Evolutionary conservation across 2,797 vertebrate genomes (phyloP).

Genomic region (Melanogrammus aeglefinus): DNA sequence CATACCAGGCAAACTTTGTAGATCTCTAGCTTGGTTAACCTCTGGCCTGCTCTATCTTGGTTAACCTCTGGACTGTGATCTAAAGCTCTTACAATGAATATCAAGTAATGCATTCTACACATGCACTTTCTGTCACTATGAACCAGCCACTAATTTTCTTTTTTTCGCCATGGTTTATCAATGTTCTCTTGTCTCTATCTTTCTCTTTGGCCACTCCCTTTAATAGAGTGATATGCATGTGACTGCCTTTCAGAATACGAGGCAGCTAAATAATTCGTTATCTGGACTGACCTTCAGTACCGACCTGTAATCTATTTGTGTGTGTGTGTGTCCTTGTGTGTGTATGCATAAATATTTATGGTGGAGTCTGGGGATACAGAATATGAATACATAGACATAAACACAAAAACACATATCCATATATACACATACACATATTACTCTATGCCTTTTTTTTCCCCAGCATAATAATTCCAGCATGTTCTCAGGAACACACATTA

Average conservation of each 20-base stretch:
- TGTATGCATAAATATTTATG: constrained; percentile 54
- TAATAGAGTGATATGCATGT: not conserved
- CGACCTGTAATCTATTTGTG: too few species aligned
- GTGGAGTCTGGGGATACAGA: constrained; percentile 30
- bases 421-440: constrained; percentile 12
- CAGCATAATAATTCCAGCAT: not conserved
- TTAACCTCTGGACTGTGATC: too few species aligned
- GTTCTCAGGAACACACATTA: too few species aligned
- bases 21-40: too few species aligned
- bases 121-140: not conserved
- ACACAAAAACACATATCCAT: not conserved
- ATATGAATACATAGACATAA: not conserved
- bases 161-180: not conserved
- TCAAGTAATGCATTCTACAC: not conserved
- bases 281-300: too few species aligned
- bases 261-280: not conserved
- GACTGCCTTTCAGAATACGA: not conserved
- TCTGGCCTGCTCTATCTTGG: too few species aligned
- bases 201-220: not conserved
- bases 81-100: not conserved
- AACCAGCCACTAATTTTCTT: not conserved
- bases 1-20: too few species aligned
- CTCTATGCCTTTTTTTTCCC: constrained; percentile 7
- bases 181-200: not conserved
- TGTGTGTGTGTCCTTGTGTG: constrained; percentile 17